A percentile compares a stretch with the other conserved stretches of the same genome.
Evolutionary conservation across 2,888 invertebrate species (phyloP).

Genomic region (Chirona hameri): DNA sequence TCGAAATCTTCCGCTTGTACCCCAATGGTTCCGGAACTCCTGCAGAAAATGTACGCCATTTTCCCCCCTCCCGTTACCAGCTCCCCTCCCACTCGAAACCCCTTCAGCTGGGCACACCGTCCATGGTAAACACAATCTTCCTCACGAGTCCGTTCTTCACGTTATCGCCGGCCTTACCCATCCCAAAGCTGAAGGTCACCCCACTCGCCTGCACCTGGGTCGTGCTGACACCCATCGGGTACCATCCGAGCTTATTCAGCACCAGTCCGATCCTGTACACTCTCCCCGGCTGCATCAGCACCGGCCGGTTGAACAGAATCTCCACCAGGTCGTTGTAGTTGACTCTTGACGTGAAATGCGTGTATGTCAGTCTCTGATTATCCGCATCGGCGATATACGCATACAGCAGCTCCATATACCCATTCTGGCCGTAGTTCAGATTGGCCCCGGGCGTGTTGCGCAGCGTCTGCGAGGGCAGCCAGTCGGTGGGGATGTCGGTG

Average conservation of each 20-base stretch:
- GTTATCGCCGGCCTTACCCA: constrained; percentile 66
- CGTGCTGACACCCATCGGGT: constrained; percentile 71
- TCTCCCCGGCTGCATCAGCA: constrained; percentile 70
- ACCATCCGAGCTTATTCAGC: constrained; percentile 76
- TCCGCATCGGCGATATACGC: constrained; percentile 76
- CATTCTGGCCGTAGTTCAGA: constrained; percentile 26
- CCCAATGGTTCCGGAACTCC: no score
- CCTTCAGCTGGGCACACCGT: neutral
- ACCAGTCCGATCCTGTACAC: constrained; percentile 77
- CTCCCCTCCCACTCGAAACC: no score
- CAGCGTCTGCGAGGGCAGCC: neutral
- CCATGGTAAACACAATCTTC: constrained; percentile 62
- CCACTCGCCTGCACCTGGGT: constrained; percentile 64
- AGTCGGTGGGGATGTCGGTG: constrained; percentile 13
- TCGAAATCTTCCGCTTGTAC: no score
- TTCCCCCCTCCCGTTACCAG: no score
- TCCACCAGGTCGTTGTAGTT: constrained; percentile 69
- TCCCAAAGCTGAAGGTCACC: constrained; percentile 71
- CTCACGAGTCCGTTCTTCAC: constrained; percentile 72
- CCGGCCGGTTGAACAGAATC: constrained; percentile 73
- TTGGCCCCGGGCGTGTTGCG: constrained; percentile 9
- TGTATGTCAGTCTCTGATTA: constrained; percentile 73
- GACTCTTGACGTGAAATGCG: constrained; percentile 73
- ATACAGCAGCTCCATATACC: constrained; percentile 72
- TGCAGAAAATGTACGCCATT: no score